A percentile compares a stretch with the other conserved stretches of the same genome.
phyloP scores from a whole-genome alignment of 2,888 invertebrate species.

The Acleris laterana region DNA sequence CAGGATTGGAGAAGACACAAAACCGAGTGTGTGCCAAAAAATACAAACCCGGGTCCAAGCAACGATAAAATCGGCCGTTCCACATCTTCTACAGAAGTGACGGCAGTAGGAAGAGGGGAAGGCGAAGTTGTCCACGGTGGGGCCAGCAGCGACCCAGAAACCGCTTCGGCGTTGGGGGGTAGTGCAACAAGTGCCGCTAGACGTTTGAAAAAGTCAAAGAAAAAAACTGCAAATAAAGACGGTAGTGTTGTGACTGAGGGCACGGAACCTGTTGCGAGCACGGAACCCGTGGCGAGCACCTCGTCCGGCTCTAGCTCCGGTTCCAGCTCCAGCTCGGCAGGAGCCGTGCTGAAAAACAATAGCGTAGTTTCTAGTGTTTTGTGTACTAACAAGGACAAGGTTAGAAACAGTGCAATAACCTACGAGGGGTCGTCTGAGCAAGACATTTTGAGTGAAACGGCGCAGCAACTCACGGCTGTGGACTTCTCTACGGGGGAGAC shows the following conservation, averaged over 20 bases:
- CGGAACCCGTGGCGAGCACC: constrained; percentile 10
- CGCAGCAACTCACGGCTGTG: constrained; percentile 73
- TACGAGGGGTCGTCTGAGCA: constrained; percentile 88
- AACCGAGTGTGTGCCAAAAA: constrained; percentile 81
- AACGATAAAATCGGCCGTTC: constrained; percentile 58
- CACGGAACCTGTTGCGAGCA: constrained; percentile 37
- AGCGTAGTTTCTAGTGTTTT: constrained; percentile 80
- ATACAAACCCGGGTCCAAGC: constrained; percentile 64
- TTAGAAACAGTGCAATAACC: constrained; percentile 81
- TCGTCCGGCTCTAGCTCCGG: no score
- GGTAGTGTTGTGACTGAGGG: constrained; percentile 60
- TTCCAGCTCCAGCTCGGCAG: constrained; percentile 44
- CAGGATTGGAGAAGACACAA: constrained; percentile 92
- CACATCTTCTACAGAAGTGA: constrained; percentile 52
- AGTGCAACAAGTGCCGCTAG: constrained; percentile 52
- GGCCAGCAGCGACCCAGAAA: constrained; percentile 45
- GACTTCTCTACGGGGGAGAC: constrained; percentile 60
- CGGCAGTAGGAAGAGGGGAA: constrained; percentile 54
- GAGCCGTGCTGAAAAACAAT: constrained; percentile 50
- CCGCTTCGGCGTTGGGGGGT: constrained; percentile 46
- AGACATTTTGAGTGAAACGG: constrained; percentile 86
- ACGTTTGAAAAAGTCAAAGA: constrained; percentile 60
- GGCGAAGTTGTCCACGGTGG: constrained; percentile 42
- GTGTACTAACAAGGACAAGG: constrained; percentile 68
- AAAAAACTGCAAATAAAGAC: constrained; percentile 60